Conservation (phyloP, 2,113 vertebrate genomes). For the Tympanuchus pallidicinctus region DNA sequence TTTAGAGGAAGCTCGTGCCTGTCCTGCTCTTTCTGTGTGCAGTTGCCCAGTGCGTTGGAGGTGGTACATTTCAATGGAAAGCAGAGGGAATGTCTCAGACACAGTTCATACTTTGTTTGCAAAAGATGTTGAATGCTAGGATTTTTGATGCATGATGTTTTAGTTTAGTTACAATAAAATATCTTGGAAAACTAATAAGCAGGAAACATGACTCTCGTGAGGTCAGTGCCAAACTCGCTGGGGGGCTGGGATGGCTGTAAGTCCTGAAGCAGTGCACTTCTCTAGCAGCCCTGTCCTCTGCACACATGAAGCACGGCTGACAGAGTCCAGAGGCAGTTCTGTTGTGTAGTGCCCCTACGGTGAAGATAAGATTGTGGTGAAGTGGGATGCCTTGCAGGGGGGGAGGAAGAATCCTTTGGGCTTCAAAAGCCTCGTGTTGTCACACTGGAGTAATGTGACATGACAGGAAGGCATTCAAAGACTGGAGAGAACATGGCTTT, state of each 20-base stretch:
- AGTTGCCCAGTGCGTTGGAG: background rate
- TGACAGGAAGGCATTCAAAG: fast-evolving
- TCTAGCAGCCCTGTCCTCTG: background rate
- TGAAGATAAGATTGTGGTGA: conserved; percentile 48
- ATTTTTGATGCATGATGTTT: conserved; percentile 4
- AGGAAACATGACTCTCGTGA: background rate
- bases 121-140: background rate
- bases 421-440: background rate
- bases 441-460: background rate
- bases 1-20: background rate
- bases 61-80: background rate
- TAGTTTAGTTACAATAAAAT: conserved; percentile 17
- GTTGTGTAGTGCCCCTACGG: conserved; percentile 32
- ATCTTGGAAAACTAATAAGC: conserved; percentile 24
- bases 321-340: conserved; percentile 63
- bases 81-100: background rate
- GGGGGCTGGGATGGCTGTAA: background rate
- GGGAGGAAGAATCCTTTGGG: conserved; percentile 8
- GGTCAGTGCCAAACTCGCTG: background rate
- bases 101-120: background rate
- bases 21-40: fast-evolving
- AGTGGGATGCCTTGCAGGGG: conserved; percentile 52
- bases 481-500: background rate
- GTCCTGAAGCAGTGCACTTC: background rate
- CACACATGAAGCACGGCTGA: conserved; percentile 1